Percentiles rank a stretch among this genome's conserved stretches.
These are phyloP conservation scores for Zoanthus sansibaricus DNA, from an alignment of 92 coral and sea anemone species.

Conservation along the genomic window DNA sequence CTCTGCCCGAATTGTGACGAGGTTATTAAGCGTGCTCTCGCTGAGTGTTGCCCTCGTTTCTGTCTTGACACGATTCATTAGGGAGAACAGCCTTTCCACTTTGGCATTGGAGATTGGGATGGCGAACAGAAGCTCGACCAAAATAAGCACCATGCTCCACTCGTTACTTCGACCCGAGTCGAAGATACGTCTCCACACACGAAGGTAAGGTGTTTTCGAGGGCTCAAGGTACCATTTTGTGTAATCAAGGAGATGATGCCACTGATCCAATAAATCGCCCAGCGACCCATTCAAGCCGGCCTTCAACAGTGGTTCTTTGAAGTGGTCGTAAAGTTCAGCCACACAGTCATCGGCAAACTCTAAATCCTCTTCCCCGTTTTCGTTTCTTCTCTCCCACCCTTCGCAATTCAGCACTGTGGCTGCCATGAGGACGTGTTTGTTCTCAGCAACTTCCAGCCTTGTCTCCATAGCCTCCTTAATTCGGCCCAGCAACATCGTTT, in stretches of 20 bases:
- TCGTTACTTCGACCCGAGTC: constrained; percentile 58
- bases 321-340: constrained; percentile 60
- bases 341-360: constrained; percentile 63
- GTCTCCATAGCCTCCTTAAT: constrained; percentile 68
- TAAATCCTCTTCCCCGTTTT: constrained; percentile 67
- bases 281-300: constrained; percentile 30
- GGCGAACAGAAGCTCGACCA: constrained; percentile 74
- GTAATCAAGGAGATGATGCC: constrained; percentile 70
- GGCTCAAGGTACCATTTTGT: constrained; percentile 73
- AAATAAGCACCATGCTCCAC: constrained; percentile 70
- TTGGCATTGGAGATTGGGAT: constrained; percentile 86
- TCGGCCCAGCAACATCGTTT: constrained; percentile 54
- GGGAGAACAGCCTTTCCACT: constrained; percentile 80
- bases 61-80: constrained; percentile 74
- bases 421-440: constrained; percentile 42
- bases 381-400: constrained; percentile 73
- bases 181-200: constrained; percentile 78
- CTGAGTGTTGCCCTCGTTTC: constrained; percentile 41
- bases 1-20: constrained; percentile 22
- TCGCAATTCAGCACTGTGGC: constrained; percentile 60
- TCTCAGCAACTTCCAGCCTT: constrained; percentile 75
- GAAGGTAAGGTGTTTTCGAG: constrained; percentile 70
- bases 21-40: constrained; percentile 26
- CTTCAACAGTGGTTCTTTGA: constrained; percentile 70
- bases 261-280: constrained; percentile 51